phyloP scores from a whole-genome alignment of 2,888 invertebrate species.

The Aporophyla lueneburgensis region DNA sequence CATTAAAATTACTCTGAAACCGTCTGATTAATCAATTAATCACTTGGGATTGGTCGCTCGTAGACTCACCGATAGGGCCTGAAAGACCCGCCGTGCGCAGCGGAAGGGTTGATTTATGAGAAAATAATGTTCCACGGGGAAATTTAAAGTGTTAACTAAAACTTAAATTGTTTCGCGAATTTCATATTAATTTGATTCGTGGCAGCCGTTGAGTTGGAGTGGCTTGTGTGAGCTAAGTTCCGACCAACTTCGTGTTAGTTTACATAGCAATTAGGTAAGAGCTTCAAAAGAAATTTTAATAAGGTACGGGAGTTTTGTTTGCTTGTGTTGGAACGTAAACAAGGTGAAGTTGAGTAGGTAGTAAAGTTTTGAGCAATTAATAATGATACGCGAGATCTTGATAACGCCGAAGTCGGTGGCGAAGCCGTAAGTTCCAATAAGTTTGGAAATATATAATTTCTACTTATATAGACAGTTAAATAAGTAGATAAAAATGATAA shows the following conservation, averaged over 20 bases:
- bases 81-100: constrained; percentile 73
- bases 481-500: not conserved
- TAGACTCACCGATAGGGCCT: constrained; percentile 81
- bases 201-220: constrained; percentile 53
- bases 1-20: constrained; percentile 86
- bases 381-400: constrained; percentile 48
- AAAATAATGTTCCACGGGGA: constrained; percentile 86
- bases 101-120: constrained; percentile 87
- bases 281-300: constrained; percentile 59
- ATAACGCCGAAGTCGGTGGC: constrained; percentile 22
- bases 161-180: constrained; percentile 75
- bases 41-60: constrained; percentile 82
- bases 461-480: not conserved
- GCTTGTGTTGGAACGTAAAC: constrained; percentile 41
- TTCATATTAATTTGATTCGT: constrained; percentile 71
- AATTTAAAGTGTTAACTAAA: constrained; percentile 79
- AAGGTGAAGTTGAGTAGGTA: constrained; percentile 42
- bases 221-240: constrained; percentile 59
- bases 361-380: constrained; percentile 45
- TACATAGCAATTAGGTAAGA: constrained; percentile 57
- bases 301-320: constrained; percentile 52
- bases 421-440: constrained; percentile 33
- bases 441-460: constrained; percentile 28
- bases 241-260: constrained; percentile 56
- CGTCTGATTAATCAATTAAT: constrained; percentile 89